These are phyloP conservation scores for Sycobia sp. DNA, from an alignment of 1,140 invertebrate species.

Conservation along the genomic window DNA sequence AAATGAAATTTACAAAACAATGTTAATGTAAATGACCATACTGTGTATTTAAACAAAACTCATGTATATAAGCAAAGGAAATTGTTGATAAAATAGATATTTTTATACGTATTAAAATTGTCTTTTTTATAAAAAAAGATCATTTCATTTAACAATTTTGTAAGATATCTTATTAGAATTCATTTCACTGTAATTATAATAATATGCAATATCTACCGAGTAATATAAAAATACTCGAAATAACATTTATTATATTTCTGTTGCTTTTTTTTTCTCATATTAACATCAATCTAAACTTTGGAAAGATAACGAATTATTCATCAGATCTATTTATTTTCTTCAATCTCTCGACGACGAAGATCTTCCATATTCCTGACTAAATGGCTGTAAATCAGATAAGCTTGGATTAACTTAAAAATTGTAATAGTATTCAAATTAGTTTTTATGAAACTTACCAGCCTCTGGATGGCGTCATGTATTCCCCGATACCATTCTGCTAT, in stretches of 20 bases:
- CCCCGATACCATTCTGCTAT: constrained; percentile 63
- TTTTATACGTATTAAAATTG: constrained; percentile 33
- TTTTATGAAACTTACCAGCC: constrained; percentile 50
- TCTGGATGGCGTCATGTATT: constrained; percentile 61
- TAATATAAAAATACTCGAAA: constrained; percentile 33
- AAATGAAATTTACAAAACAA: constrained; percentile 4
- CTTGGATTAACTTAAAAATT: neutral
- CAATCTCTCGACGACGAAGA: constrained; percentile 28
- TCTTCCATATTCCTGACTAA: constrained; percentile 27
- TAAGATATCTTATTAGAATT: constrained; percentile 18
- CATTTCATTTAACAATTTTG: constrained; percentile 5
- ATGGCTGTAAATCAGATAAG: constrained; percentile 29
- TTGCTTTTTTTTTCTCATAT: constrained; percentile 12
- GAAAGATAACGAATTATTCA: constrained; percentile 34
- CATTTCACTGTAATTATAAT: constrained; percentile 27
- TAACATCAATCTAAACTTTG: constrained; percentile 32
- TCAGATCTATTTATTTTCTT: constrained; percentile 9
- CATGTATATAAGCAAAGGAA: constrained; percentile 27
- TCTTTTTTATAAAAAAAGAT: constrained; percentile 21
- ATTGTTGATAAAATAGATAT: constrained; percentile 33
- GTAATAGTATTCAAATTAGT: neutral
- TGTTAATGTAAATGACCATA: constrained; percentile 1
- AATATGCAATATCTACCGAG: constrained; percentile 23
- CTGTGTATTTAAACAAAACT: constrained; percentile 19
- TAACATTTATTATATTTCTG: constrained; percentile 29